Evolutionary conservation across 2,113 vertebrate genomes (phyloP), one percentile per base, ranked within the genome.

Genomic region (Hippoglossus stenolepis): DNA sequence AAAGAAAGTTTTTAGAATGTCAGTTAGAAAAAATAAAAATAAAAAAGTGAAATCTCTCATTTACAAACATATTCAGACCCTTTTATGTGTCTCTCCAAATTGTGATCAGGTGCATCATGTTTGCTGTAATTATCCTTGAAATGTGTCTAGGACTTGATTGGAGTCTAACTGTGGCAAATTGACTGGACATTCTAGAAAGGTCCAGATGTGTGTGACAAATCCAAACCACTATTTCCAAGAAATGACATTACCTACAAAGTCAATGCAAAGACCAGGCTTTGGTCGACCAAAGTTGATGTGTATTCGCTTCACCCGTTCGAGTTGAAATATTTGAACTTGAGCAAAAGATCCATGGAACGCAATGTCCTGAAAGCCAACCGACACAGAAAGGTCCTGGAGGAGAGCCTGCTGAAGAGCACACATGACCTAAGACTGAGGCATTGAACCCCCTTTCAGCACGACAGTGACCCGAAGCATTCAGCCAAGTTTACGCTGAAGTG

Each of bases 21-120:
- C 45, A 47, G 45, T 14, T 17, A 47, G 5, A 47, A 6, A 18
- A 17, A 51, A 15, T 23, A 4, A 49, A 49, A 5, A 6, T 49
- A 2, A 2, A 3, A 17, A 49, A 47, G 14, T 14, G 12, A 2
- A 13, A 49, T 49, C 26, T 35, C 59, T 11, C 26, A 35, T 35
- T 35, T 20, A 31, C 6, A 35, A 11, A 38, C 59, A n/a, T 2
- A 9, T 20, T 13, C 26, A 18, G 13, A 12, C 3, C 24, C 24
- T 31, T 31, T 8, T 8, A 7, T 31, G 57, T 15, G 24, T 26
- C 14, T 14, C 5, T 26, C 5, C 24, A 58, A 14, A 28, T 31
- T 28, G 24, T 59, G 57, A 59, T 15, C 57, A 58, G 57, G 57
- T 57, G 58, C 58, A 60, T 60, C 58, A 14, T 60, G 17, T 60